Conservation (phyloP, 2,888 invertebrate species). For the Miltochrista miniata region DNA sequence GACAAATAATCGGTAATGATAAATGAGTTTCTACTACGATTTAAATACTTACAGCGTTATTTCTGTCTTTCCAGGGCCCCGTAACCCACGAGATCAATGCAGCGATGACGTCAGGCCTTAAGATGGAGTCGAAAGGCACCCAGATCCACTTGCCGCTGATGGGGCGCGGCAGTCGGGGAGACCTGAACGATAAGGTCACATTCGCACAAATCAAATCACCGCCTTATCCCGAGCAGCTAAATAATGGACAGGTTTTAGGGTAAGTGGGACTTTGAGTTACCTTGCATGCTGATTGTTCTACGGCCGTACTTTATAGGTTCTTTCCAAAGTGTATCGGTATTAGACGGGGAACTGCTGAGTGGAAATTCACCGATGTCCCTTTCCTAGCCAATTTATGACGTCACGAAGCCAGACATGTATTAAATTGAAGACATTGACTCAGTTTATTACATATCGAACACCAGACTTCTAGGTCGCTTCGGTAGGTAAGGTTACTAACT, state of each 20-base stretch:
- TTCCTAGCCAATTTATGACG: too few species aligned
- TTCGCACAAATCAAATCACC: constrained; percentile 71
- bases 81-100: constrained; percentile 64
- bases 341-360: too few species aligned
- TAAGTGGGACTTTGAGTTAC: constrained; percentile 48
- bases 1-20: too few species aligned
- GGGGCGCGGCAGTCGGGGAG: constrained; percentile 73
- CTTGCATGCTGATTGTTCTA: too few species aligned
- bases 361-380: too few species aligned
- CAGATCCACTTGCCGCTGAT: constrained; percentile 81
- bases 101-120: constrained; percentile 72
- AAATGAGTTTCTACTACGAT: background rate
- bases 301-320: too few species aligned
- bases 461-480: too few species aligned
- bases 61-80: constrained; percentile 52
- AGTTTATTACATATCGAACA: too few species aligned
- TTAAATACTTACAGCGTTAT: background rate
- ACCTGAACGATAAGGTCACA: constrained; percentile 72
- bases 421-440: too few species aligned
- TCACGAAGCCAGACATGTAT: too few species aligned
- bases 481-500: too few species aligned
- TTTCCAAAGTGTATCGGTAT: too few species aligned
- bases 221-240: constrained; percentile 83
- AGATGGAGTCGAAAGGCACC: constrained; percentile 80
- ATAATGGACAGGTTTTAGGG: constrained; percentile 86